Percentiles rank a stretch among this genome's conserved stretches.
Evolutionary conservation across 2,113 vertebrate genomes (phyloP).

Genomic region (Odocoileus virginianus): DNA sequence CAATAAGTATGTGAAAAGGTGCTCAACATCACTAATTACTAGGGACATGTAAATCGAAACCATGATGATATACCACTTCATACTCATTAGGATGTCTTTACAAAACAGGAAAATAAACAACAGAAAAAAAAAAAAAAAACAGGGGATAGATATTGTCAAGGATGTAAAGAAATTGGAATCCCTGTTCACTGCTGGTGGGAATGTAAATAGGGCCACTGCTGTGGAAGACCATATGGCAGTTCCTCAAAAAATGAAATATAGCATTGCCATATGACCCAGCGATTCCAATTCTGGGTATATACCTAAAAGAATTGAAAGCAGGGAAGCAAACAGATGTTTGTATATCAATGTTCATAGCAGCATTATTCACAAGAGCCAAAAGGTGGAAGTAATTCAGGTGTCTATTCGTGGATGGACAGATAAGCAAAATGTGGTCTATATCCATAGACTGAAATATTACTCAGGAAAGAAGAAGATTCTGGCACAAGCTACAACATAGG

Average conservation of each 20-base stretch:
- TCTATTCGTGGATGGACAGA: neutral
- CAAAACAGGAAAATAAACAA: neutral
- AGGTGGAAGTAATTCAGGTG: neutral
- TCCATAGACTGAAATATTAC: neutral
- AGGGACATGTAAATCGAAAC: neutral
- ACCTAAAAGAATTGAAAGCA: neutral
- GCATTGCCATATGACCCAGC: neutral
- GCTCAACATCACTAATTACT: neutral
- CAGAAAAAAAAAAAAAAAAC: neutral
- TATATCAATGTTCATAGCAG: neutral
- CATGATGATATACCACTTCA: neutral
- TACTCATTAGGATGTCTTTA: neutral
- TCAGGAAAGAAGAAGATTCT: neutral
- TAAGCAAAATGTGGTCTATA: neutral
- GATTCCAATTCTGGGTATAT: neutral
- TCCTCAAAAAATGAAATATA: constrained; percentile 14
- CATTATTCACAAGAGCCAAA: neutral
- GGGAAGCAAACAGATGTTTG: neutral
- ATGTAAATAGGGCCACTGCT: neutral
- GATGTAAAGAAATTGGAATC: neutral
- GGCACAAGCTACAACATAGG: neutral
- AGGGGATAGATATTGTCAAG: neutral
- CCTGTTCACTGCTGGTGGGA: neutral
- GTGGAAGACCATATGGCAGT: neutral
- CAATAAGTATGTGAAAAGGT: neutral